Conservation (phyloP, 2,797 vertebrate genomes). For the Vireo griseus region DNA sequence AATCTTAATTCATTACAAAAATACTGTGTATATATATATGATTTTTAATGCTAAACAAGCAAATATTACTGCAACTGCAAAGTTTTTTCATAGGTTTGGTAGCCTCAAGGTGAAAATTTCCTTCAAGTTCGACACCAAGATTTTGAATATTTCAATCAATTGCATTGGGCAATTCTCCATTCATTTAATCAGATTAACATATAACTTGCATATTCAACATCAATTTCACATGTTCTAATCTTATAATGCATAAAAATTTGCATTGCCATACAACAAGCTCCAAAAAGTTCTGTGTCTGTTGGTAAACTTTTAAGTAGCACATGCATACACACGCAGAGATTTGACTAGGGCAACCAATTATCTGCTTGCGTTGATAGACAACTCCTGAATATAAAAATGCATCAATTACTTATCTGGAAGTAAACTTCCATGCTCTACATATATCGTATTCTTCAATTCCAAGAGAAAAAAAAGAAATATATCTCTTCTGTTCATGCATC, state of each 20-base stretch:
- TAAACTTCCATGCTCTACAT: neutral
- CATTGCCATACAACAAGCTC: neutral
- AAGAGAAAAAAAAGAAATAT: neutral
- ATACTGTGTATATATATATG: neutral
- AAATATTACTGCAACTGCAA: slow-evolving; percentile 38
- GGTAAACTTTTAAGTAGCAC: neutral
- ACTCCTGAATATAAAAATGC: neutral
- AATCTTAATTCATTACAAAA: slow-evolving; percentile 44
- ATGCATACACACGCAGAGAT: neutral
- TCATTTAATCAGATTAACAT: slow-evolving; percentile 58
- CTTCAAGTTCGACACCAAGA: slow-evolving; percentile 45
- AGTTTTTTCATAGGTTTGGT: slow-evolving; percentile 38
- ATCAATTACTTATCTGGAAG: neutral
- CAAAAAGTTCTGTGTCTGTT: neutral
- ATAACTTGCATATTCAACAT: slow-evolving; percentile 52
- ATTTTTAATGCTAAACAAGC: slow-evolving; percentile 35
- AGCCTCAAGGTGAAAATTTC: slow-evolving; percentile 55
- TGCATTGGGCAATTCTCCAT: slow-evolving; percentile 36
- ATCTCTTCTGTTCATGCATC: neutral
- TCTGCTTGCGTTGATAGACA: neutral
- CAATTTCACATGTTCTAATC: slow-evolving; percentile 1
- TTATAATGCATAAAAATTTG: neutral
- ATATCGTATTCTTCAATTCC: neutral
- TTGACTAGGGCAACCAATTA: neutral
- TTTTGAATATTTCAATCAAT: slow-evolving; percentile 55